phyloP scores from a whole-genome alignment of 2,797 vertebrate species.

The Artibeus lituratus region DNA sequence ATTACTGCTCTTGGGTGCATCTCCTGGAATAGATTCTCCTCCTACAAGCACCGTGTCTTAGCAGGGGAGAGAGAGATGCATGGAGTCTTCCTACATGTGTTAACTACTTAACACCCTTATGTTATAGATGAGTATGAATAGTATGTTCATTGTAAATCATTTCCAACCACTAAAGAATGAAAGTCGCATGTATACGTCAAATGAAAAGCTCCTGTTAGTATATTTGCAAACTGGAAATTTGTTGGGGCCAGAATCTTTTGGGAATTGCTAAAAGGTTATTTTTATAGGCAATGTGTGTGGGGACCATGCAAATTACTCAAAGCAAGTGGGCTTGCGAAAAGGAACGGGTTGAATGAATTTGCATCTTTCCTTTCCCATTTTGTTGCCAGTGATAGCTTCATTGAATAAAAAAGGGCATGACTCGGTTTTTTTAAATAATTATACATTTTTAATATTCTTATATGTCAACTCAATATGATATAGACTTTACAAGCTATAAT shows the following conservation, averaged over 20 bases:
- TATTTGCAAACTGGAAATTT: not conserved
- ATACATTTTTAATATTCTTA: not conserved
- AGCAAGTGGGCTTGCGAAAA: slow-evolving; percentile 16
- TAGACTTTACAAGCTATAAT: not conserved
- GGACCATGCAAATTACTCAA: not conserved
- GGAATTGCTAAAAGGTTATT: not conserved
- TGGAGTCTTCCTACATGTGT: not conserved
- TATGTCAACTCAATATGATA: not conserved
- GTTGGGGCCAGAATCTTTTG: not conserved
- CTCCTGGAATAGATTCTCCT: not conserved
- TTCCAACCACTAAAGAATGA: not conserved
- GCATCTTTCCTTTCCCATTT: not conserved
- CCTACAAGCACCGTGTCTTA: not conserved
- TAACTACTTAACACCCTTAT: not conserved
- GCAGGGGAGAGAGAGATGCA: fast-evolving
- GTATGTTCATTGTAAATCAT: not conserved
- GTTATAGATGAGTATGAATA: not conserved
- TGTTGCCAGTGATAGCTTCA: not conserved
- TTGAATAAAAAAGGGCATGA: not conserved
- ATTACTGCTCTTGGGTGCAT: not conserved
- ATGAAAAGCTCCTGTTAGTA: not conserved
- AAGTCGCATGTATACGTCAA: too few species aligned
- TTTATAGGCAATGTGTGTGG: not conserved
- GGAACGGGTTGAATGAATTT: not conserved
- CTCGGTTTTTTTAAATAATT: not conserved